These are phyloP conservation scores for Porphyrio hochstetteri DNA, from an alignment of 2,113 vertebrate species.

Conservation along the genomic window DNA sequence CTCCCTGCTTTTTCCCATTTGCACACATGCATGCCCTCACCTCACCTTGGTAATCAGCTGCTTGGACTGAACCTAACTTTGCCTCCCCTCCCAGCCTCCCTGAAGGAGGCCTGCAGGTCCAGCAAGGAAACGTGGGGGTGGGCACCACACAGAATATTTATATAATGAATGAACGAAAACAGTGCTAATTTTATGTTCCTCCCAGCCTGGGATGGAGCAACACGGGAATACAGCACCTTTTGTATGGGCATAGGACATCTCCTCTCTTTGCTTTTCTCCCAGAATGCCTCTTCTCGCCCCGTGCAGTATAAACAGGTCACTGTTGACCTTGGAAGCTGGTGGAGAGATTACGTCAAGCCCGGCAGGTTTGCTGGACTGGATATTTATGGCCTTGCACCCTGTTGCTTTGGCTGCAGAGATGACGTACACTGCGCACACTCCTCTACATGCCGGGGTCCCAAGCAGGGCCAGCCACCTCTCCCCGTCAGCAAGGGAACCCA, in stretches of 20 bases:
- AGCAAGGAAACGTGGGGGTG: background rate
- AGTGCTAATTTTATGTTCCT: constrained; percentile 34
- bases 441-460: fast-evolving
- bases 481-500: background rate
- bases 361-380: background rate
- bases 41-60: constrained; percentile 5
- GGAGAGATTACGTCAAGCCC: constrained; percentile 29
- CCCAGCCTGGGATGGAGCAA: background rate
- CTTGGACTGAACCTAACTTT: background rate
- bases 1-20: background rate
- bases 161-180: constrained; percentile 42
- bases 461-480: background rate
- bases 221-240: constrained; percentile 48
- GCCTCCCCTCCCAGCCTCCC: background rate
- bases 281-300: constrained; percentile 42
- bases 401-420: background rate
- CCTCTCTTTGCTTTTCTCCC: constrained; percentile 42
- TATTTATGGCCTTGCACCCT: background rate
- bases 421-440: background rate
- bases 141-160: background rate
- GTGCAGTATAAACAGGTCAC: constrained; percentile 23
- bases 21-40: background rate
- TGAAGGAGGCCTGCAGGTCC: constrained; percentile 6
- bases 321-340: constrained; percentile 50
- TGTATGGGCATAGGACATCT: constrained; percentile 17